A percentile compares a stretch with the other conserved stretches of the same genome.
phyloP scores from a whole-genome alignment of 2,113 vertebrate species.

The Atherinomorus stipes region DNA sequence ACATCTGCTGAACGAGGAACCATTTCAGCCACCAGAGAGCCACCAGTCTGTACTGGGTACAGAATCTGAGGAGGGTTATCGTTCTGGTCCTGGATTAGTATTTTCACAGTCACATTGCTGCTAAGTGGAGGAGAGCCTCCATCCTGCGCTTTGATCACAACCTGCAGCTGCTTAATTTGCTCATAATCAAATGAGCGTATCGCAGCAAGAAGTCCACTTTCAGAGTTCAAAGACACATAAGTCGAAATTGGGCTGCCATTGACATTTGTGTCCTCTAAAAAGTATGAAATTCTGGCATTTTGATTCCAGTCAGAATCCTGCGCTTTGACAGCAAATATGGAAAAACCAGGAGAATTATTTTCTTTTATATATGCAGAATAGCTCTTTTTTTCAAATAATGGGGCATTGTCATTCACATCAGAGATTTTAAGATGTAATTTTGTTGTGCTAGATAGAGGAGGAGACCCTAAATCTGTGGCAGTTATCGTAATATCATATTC shows the following conservation, averaged over 20 bases:
- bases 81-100: constrained; percentile 33
- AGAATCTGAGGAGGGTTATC: constrained; percentile 23
- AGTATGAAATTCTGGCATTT: constrained; percentile 57
- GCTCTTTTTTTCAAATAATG: constrained; percentile 19
- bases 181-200: constrained; percentile 68
- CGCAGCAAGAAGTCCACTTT: constrained; percentile 53
- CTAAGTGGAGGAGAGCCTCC: constrained; percentile 60
- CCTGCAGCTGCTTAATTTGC: constrained; percentile 54
- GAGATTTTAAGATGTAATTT: constrained; percentile 52
- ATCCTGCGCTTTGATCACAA: constrained; percentile 57
- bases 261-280: constrained; percentile 61
- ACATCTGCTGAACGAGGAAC: constrained; percentile 67
- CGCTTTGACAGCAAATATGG: constrained; percentile 36
- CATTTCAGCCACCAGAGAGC: constrained; percentile 53
- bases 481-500: constrained; percentile 61
- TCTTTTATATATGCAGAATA: constrained; percentile 48
- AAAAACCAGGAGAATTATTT: constrained; percentile 49
- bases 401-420: constrained; percentile 63
- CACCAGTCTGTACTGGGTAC: constrained; percentile 44
- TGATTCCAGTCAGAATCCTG: constrained; percentile 56
- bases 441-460: constrained; percentile 19
- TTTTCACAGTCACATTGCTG: constrained; percentile 37
- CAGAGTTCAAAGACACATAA: constrained; percentile 59
- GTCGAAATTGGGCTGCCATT: constrained; percentile 46
- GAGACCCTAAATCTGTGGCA: constrained; percentile 42